A percentile compares a stretch with the other conserved stretches of the same genome.
phyloP scores from a whole-genome alignment of 37 sponge, comb jelly and placozoan species.

The Aplysina aerophoba region DNA sequence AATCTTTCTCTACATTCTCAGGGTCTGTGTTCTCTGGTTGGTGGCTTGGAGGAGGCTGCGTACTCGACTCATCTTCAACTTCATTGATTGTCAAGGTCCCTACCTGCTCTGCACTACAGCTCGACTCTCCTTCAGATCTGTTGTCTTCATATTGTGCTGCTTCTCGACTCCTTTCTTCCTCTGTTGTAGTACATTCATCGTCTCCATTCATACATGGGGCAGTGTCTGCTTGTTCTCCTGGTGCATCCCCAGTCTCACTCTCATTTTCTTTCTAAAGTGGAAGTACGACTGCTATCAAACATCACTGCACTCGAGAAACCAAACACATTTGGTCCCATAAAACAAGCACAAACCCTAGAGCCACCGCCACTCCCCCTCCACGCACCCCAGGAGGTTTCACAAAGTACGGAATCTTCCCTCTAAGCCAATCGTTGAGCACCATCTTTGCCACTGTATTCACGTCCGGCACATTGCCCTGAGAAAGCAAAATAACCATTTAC shows the following conservation, averaged over 20 bases:
- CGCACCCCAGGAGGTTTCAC: constrained; percentile 71
- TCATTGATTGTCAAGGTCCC: neutral
- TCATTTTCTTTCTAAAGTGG: constrained; percentile 14
- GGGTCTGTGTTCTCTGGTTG: neutral
- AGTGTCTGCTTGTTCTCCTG: neutral
- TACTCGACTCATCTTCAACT: neutral
- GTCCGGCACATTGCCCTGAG: constrained; percentile 94
- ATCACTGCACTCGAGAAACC: too few species aligned
- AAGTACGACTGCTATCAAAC: neutral
- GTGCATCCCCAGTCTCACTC: constrained; percentile 1
- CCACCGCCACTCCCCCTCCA: neutral
- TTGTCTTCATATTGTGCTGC: neutral
- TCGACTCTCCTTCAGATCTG: neutral
- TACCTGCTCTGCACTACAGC: neutral
- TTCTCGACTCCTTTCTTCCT: neutral
- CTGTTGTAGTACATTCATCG: neutral
- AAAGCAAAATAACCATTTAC: too few species aligned
- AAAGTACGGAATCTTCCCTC: constrained; percentile 97
- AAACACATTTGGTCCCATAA: too few species aligned
- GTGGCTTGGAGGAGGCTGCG: neutral
- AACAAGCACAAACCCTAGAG: neutral
- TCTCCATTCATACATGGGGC: neutral
- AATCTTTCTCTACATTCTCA: neutral
- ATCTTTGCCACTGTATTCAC: constrained; percentile 87
- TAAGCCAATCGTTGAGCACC: constrained; percentile 94